These are phyloP conservation scores for Megalops cyprinoides DNA, from an alignment of 2,797 vertebrate species.

Conservation along the genomic window DNA sequence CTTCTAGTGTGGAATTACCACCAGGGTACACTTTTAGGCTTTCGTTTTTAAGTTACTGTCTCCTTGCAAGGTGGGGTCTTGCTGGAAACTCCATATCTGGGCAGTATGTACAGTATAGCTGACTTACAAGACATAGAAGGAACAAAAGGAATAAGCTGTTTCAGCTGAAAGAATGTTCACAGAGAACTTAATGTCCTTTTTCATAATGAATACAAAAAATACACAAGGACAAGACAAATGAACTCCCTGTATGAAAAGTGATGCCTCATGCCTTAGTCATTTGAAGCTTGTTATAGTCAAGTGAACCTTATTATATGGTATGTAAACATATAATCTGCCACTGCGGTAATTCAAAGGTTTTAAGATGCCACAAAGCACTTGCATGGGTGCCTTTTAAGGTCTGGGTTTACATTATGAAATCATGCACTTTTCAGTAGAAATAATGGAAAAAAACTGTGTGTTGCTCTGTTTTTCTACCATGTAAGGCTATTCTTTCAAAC, in stretches of 20 bases:
- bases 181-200: background rate
- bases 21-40: background rate
- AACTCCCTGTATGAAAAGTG: background rate
- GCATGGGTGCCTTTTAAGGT: conserved; percentile 6
- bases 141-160: background rate
- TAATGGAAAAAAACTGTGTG: conserved; percentile 3
- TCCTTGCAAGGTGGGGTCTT: background rate
- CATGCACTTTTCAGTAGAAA: conserved; percentile 43
- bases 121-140: background rate
- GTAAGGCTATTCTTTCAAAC: conserved; percentile 33
- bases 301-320: conserved; percentile 17
- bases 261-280: background rate
- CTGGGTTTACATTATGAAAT: conserved; percentile 44
- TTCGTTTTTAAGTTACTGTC: background rate
- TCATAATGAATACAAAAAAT: background rate
- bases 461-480: conserved; percentile 31
- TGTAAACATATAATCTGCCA: conserved; percentile 21
- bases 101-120: background rate
- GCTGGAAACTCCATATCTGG: background rate
- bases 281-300: conserved; percentile 16
- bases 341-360: conserved; percentile 12
- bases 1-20: conserved; percentile 18
- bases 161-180: background rate
- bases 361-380: conserved; percentile 24
- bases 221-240: background rate